Base-by-base conservation (phyloP, 2,888 invertebrate species). In the Blera fallax region DNA sequence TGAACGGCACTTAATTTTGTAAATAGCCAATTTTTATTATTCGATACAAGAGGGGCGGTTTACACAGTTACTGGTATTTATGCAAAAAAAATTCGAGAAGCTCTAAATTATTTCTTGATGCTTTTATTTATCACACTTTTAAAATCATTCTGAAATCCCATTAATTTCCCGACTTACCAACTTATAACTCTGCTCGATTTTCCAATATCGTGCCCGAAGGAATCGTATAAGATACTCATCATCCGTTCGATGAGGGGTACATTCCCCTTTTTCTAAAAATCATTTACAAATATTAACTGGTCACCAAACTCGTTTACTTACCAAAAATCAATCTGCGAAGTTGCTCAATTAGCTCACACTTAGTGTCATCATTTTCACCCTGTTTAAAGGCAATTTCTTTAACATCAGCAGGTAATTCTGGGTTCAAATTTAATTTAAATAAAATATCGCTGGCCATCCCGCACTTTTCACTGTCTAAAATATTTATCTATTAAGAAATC, bases 241-340 rank as follows among this genome's bases (percentile, higher is more conserved):
- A 90, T 97, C 97, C 92, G 95, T 95, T 76, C 96, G 93, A 88
- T 95, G 95, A 3, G 95, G 96, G 62, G 93, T 93, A 90, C 95
- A 96, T 89, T 96, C 96, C 37, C 96, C 96, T 82, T 94, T 94
- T 90, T 96, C 97, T 96, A 93, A 69, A 93, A 93, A 87, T 87
- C 87, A 78, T 69, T 14, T n/a, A 2, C 6, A n/a, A 69, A 32
- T 0, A 58, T 29, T n/a, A 54, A 70, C 16, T 78, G 37, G 11
- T 48, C n/a, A 56, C 11, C 0, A 56, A 60, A 32, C 8, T 40
- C 2, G 16, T 40, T 1, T 14, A 24, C 76, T 90, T 91, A 96
- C 96, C 96, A 89, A 94, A 95, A 88, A 96, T 95, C 93, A 96
- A 94, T 89, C 95, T 95, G 43, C 95, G 93, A 43, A 97, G 94